Percentiles rank a stretch among this genome's conserved stretches.
These are phyloP conservation scores for Procavia capensis DNA, from an alignment of 2,113 vertebrate genomes.

Conservation along the genomic window DNA sequence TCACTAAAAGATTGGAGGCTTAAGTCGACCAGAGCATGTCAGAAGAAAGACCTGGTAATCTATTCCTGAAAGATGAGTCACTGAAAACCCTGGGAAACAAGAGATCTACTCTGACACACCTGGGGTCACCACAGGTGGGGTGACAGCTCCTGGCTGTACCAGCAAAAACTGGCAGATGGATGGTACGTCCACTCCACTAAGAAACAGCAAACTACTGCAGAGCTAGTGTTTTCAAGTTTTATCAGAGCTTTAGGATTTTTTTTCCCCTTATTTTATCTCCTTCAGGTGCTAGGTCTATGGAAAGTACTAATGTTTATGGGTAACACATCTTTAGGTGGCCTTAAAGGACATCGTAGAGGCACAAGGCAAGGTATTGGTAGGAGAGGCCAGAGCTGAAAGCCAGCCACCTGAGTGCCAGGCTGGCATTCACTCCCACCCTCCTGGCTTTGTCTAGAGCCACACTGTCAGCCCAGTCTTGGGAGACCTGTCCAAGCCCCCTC, in stretches of 20 bases:
- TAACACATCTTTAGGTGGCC: background rate
- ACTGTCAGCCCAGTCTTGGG: background rate
- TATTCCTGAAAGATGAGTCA: no score
- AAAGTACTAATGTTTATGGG: background rate
- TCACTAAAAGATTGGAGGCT: no score
- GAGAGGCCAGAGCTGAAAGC: background rate
- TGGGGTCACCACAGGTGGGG: no score
- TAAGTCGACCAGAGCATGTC: no score
- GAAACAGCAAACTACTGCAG: background rate
- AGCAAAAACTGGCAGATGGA: background rate
- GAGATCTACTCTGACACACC: no score
- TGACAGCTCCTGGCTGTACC: no score
- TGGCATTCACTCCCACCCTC: background rate
- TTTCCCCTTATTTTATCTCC: background rate
- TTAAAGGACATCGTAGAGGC: background rate
- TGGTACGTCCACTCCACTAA: background rate
- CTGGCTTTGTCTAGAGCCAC: accelerated
- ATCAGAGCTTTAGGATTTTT: background rate
- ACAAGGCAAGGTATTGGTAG: background rate
- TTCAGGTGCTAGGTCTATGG: background rate
- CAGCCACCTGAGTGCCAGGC: background rate
- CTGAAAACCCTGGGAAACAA: no score
- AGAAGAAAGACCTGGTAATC: no score
- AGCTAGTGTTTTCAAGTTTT: background rate
- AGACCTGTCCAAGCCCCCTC: background rate